Percentiles rank a stretch among this genome's conserved stretches.
Evolutionary conservation across 2,797 vertebrate species (phyloP).

Genomic region (Morus bassanus): DNA sequence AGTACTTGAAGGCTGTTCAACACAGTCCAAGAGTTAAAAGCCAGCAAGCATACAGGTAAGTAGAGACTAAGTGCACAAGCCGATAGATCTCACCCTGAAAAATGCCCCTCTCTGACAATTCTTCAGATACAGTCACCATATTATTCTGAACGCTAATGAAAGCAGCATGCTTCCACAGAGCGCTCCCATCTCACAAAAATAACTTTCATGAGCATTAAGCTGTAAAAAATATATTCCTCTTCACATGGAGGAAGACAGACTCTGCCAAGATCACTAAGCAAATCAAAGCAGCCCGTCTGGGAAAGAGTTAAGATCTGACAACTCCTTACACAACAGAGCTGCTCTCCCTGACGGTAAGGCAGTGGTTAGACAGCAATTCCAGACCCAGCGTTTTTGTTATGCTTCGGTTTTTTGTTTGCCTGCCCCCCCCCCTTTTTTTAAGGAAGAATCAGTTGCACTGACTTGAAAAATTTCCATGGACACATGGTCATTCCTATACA

Average conservation of each 20-base stretch:
- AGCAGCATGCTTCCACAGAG: not conserved
- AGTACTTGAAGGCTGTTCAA: not conserved
- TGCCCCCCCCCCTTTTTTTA: not conserved
- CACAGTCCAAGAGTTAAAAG: not conserved
- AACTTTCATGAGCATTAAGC: not conserved
- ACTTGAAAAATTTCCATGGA: not conserved
- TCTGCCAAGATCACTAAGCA: not conserved
- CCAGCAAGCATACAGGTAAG: not conserved
- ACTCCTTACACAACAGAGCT: not conserved
- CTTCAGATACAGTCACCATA: not conserved
- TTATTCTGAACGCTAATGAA: not conserved
- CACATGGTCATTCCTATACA: not conserved
- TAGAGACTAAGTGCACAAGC: not conserved
- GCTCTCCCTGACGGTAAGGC: not conserved
- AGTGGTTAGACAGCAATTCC: not conserved
- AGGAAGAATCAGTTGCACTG: not conserved
- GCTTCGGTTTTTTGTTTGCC: not conserved
- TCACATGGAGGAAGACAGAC: not conserved
- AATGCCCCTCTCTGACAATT: not conserved
- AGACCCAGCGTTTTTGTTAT: not conserved
- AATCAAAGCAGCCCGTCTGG: not conserved
- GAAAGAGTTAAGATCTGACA: not conserved
- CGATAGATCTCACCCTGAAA: not conserved
- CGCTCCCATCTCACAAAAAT: not conserved
- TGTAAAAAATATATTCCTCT: not conserved